A percentile compares a stretch with the other conserved stretches of the same genome.
Conservation (phyloP, 1,140 invertebrate genomes). For the Anoplolepis gracilipes region DNA sequence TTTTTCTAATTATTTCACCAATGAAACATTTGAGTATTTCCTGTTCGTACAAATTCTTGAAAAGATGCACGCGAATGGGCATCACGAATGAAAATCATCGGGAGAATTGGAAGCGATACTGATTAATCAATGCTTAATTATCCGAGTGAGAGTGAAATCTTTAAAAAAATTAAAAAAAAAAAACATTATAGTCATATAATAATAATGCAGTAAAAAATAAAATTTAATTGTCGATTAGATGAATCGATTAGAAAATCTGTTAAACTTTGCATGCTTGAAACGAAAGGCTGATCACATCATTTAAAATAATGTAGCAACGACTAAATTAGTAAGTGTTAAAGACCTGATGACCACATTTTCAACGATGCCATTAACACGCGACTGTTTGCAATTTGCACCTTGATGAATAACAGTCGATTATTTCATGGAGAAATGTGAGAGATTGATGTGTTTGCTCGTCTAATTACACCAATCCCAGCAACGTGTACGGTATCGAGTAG, state of each 20-base stretch:
- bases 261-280: not conserved
- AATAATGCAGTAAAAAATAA: not conserved
- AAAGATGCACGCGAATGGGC: not conserved
- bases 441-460: not conserved
- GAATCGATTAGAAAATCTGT: no score
- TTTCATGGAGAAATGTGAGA: not conserved
- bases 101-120: not conserved
- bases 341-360: not conserved
- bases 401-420: conserved; percentile 7
- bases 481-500: not conserved
- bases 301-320: not conserved
- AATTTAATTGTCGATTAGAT: no score
- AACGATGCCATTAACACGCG: conserved; percentile 26
- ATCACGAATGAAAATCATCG: not conserved
- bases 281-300: not conserved
- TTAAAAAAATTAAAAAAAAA: not conserved
- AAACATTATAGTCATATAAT: not conserved
- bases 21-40: conserved; percentile 82
- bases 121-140: conserved; percentile 1
- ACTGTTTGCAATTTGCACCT: conserved; percentile 23
- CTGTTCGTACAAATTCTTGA: conserved; percentile 69
- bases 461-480: not conserved
- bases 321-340: not conserved
- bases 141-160: not conserved
- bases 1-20: conserved; percentile 82